Percentiles rank a stretch among this genome's conserved stretches.
phyloP scores from a whole-genome alignment of 37 sponge, comb jelly and placozoan genomes.

The Spongilla lacustris region DNA sequence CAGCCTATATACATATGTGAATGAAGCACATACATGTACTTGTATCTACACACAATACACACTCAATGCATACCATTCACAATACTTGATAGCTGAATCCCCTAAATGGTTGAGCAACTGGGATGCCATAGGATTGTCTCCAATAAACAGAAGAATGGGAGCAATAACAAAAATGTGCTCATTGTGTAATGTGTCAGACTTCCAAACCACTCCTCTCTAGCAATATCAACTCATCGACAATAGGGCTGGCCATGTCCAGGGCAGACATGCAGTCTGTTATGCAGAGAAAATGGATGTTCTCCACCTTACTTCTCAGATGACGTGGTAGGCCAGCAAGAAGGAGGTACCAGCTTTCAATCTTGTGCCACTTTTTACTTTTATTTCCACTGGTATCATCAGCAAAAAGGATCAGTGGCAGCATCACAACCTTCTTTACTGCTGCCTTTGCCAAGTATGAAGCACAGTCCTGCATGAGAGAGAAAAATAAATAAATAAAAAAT shows the following conservation, averaged over 20 bases:
- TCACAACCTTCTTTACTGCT: neutral
- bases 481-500: neutral
- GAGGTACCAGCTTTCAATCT: slow-evolving; percentile 58
- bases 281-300: slow-evolving; percentile 41
- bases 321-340: slow-evolving; percentile 46
- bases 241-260: slow-evolving; percentile 26
- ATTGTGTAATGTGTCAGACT: slow-evolving; percentile 6
- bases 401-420: slow-evolving; percentile 42
- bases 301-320: slow-evolving; percentile 1
- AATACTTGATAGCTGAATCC: slow-evolving; percentile 25
- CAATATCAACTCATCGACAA: slow-evolving; percentile 5
- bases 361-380: slow-evolving; percentile 53
- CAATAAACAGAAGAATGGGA: slow-evolving; percentile 10
- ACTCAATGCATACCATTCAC: slow-evolving; percentile 29
- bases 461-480: neutral
- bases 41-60: neutral
- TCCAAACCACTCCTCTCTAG: slow-evolving; percentile 16
- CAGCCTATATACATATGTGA: neutral
- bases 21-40: neutral
- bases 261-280: slow-evolving; percentile 24
- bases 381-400: slow-evolving; percentile 75
- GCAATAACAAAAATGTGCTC: slow-evolving; percentile 9
- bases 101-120: slow-evolving; percentile 35
- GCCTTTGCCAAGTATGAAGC: neutral
- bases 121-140: slow-evolving; percentile 31